Base-by-base conservation (phyloP, 1,140 invertebrate genomes). In the Ladona fulva region DNA sequence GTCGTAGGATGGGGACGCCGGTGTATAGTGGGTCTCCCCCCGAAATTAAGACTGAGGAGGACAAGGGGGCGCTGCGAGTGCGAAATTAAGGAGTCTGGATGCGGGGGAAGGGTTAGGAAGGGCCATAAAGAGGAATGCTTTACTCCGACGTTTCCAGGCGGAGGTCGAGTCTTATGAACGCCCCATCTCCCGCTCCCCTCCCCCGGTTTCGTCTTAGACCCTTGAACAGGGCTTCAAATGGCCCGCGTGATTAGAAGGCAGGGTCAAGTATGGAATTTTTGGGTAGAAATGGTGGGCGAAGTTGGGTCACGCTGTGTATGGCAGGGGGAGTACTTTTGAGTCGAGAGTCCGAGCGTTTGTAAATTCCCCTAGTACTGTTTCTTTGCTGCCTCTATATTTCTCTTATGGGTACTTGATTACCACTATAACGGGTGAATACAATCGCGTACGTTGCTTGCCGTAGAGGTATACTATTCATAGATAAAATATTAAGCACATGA, bases 221-320 rank as follows among this genome's bases (percentile, higher is more conserved):
- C 52, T 66, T 66, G n/a, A 66, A 66, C 52, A 66, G 52, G 52
- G 1, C 52, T 66, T 66, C 52, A 66, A 66, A 66, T 66, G 52
- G 52, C 52, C 16, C 52, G 52, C 52, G 3, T 66, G 52, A 66
- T 66, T 66, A 66, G 52, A 66, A 66, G 52, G 52, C 52, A 16
- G n/a, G 52, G 52, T 66, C 52, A 66, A 66, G 52, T 66, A 19
- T 66, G 52, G 52, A 22, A 66, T 66, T 66, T 66, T 66, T 16
- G 52, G 52, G 14, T 66, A 5, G 14, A 12, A 66, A n/a, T n/a
- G n/a, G n/a, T n/a, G n/a, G n/a, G n/a, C n/a, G n/a, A n/a, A n/a
- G n/a, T n/a, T n/a, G 29, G 29, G 29, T 37, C 29, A 37, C 1
- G 8, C 29, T 37, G 29, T 1, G n/a, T n/a, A n/a, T n/a, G n/a